Percentiles rank a stretch among this genome's conserved stretches.
phyloP scores from a whole-genome alignment of 1,140 invertebrate genomes.

The Oreohelix idahoensis region DNA sequence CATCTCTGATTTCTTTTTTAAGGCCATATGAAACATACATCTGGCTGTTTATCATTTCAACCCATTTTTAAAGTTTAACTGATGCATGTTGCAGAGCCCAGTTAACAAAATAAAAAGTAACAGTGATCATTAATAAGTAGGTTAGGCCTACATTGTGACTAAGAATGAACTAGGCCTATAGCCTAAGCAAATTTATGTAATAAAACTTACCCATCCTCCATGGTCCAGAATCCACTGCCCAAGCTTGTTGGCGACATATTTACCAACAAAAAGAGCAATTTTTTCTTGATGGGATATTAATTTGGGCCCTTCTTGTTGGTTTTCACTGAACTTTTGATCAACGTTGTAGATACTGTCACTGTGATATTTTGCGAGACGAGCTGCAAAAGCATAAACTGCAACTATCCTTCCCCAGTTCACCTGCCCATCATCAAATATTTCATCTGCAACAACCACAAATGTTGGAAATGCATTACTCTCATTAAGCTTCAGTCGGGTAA shows the following conservation, averaged over 20 bases:
- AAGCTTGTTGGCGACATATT: constrained; percentile 73
- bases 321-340: neutral
- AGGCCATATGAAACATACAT: no score
- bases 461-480: constrained; percentile 76
- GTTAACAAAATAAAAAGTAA: no score
- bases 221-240: constrained; percentile 72
- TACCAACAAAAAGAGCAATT: constrained; percentile 71
- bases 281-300: constrained; percentile 52
- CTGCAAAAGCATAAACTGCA: constrained; percentile 79
- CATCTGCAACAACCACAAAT: constrained; percentile 77
- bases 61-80: no score
- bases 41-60: no score
- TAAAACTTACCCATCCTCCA: constrained; percentile 74
- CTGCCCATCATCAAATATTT: constrained; percentile 76
- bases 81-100: no score
- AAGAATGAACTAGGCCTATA: no score
- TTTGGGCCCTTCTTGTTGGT: neutral
- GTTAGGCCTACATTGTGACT: no score
- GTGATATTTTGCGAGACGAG: constrained; percentile 76
- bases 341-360: constrained; percentile 62
- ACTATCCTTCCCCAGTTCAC: constrained; percentile 79
- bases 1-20: no score
- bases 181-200: neutral
- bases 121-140: no score
- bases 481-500: constrained; percentile 76